Evolutionary conservation across 2,797 vertebrate genomes (phyloP), one percentile per base, ranked within the genome.

Genomic region (Anguilla pacifica): DNA sequence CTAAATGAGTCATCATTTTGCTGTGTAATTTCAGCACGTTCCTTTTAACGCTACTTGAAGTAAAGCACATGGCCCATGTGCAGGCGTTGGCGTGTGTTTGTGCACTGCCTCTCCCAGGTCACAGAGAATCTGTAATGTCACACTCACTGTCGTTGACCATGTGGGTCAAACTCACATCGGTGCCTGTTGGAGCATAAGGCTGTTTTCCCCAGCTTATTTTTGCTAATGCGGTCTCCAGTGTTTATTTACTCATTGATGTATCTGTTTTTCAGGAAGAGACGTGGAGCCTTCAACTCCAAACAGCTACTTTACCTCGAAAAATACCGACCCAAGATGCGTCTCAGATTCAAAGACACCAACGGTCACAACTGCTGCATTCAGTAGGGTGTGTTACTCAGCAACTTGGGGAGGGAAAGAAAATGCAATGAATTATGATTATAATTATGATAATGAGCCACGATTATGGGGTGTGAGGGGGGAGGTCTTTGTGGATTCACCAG

Each of bases 301-400:
- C 98, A 99, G 97, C 98, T 99, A 95, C 97, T 99, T 96, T 99
- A 99, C 94, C 97, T 99, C 96, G 98, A 99, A 96, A 99, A 99
- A 96, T 99, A 99, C 96, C 96, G 98, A 93, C 97, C 98, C 91
- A 99, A 99, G 95, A 99, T 99, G 98, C 96, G 98, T 92, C 96
- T 99, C 95, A 97, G 97, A 93, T 98, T 98, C 97, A 98, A 97
- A 96, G 98, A 99, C 93, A 95, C 96, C 97, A 98, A 99, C 89
- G 97, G 97, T 93, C 97, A 96, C 96, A 96, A 94, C 95, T 99
- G 98, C 97, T 99, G 98, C 90, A 95, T 99, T 95, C 98, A 99
- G 95, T 99, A 99, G 96, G 92, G 91, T 83, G 91, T 83, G 91
- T 92, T 94, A 89, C 92, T 93, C 92, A 91, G 92, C 94, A 94